A percentile compares a stretch with the other conserved stretches of the same genome.
Evolutionary conservation across 2,888 invertebrate species (phyloP).

Genomic region (Acrobasis repandana): DNA sequence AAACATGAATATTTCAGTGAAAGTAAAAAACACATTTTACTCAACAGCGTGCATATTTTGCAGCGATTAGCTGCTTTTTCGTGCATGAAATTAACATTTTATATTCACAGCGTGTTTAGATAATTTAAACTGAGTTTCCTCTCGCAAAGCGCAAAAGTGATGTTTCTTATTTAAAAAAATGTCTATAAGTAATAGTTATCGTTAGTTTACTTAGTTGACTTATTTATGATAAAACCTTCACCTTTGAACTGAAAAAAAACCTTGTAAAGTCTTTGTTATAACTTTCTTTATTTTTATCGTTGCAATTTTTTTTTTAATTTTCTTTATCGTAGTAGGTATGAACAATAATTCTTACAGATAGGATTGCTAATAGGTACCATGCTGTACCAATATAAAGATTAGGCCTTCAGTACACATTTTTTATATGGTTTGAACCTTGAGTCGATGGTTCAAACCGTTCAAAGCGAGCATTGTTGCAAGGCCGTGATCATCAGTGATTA

Average conservation of each 20-base stretch:
- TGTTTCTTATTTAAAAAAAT: too few relatives aligned
- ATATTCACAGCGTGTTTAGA: background rate
- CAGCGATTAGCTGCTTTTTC: background rate
- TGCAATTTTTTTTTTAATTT: too few relatives aligned
- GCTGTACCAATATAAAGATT: background rate
- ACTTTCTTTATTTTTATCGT: too few relatives aligned
- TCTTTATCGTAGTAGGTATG: too few relatives aligned
- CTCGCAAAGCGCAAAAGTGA: too few relatives aligned
- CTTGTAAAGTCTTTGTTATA: too few relatives aligned
- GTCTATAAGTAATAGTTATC: too few relatives aligned
- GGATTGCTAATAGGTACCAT: too few relatives aligned
- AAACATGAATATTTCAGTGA: background rate
- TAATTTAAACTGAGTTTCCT: background rate
- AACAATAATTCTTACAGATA: too few relatives aligned
- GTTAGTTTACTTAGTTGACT: too few relatives aligned
- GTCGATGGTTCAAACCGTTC: constrained; percentile 6
- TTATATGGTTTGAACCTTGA: constrained; percentile 7
- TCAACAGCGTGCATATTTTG: background rate
- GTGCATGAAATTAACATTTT: background rate
- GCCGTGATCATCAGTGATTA: constrained; percentile 6
- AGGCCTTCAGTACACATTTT: background rate
- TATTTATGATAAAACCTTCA: too few relatives aligned
- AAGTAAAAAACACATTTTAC: background rate
- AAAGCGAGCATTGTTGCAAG: background rate
- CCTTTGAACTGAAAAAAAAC: too few relatives aligned